Conservation (phyloP, 64 coral and sea anemone genomes). For the Platygyra sinensis region DNA sequence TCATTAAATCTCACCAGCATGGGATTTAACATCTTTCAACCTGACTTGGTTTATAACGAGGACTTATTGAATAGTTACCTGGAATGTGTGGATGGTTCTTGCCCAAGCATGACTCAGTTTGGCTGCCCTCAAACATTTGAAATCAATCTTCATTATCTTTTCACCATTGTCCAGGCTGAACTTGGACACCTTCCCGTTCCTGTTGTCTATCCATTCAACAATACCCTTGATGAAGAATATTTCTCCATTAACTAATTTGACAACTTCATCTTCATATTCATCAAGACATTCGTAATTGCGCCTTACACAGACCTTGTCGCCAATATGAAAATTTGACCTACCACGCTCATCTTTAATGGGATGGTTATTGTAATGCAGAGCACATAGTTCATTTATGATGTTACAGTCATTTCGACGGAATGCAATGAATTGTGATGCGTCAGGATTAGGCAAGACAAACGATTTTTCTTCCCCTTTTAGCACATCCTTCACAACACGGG, state of each 20-base stretch:
- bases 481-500: neutral
- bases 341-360: conserved; percentile 14
- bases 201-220: neutral
- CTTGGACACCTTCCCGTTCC: conserved; percentile 1
- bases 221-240: conserved; percentile 68
- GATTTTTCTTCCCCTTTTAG: neutral
- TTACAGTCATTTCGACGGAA: conserved; percentile 50
- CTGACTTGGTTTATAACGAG: neutral
- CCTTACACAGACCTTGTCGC: conserved; percentile 67
- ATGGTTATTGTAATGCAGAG: conserved; percentile 34
- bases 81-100: conserved; percentile 69
- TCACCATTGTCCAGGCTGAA: conserved; percentile 52
- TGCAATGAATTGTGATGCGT: conserved; percentile 45
- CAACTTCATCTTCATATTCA: neutral
- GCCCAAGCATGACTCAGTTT: conserved; percentile 66
- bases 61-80: conserved; percentile 26
- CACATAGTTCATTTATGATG: conserved; percentile 61
- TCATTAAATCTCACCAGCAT: too few species aligned
- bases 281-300: conserved; percentile 44
- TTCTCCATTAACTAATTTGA: conserved; percentile 70
- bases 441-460: neutral
- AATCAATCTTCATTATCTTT: conserved; percentile 26
- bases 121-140: conserved; percentile 26
- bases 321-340: conserved; percentile 33
- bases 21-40: too few species aligned